These are phyloP conservation scores for Petrocephalus sullivani DNA, from an alignment of 2,797 vertebrate genomes.

Conservation along the genomic window DNA sequence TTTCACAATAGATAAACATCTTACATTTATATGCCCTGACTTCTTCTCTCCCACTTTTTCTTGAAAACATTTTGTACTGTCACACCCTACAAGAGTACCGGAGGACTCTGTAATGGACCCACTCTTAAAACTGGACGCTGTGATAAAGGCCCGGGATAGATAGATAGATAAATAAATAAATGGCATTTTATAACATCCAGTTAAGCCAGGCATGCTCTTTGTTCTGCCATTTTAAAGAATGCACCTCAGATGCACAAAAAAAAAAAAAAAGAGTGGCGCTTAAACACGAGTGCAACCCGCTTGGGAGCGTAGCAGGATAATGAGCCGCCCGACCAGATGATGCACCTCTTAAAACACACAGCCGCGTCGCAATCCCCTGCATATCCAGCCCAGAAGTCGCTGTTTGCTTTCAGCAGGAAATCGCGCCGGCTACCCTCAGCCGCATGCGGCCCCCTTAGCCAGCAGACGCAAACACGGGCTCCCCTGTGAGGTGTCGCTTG, in stretches of 20 bases:
- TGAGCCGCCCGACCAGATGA: slow-evolving; percentile 43
- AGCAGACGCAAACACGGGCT: slow-evolving; percentile 50
- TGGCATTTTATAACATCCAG: not conserved
- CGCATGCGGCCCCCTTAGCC: slow-evolving; percentile 31
- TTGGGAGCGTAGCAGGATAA: slow-evolving; percentile 37
- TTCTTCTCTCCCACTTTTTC: slow-evolving; percentile 33
- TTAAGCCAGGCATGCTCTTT: slow-evolving; percentile 17
- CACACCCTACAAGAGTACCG: not conserved
- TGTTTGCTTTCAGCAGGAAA: slow-evolving; percentile 50
- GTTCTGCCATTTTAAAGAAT: slow-evolving; percentile 17
- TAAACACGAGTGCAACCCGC: slow-evolving; percentile 21
- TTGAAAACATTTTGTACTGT: not conserved
- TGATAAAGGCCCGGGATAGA: not conserved
- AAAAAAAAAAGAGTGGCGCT: slow-evolving; percentile 16
- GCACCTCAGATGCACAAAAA: slow-evolving; percentile 4
- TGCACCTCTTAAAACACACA: slow-evolving; percentile 46
- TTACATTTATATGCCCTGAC: slow-evolving; percentile 11
- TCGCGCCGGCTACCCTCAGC: slow-evolving; percentile 24
- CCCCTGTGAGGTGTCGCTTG: slow-evolving; percentile 54
- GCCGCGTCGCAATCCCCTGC: slow-evolving; percentile 43
- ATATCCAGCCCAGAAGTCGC: slow-evolving; percentile 49
- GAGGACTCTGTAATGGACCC: not conserved
- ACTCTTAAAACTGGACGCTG: not conserved
- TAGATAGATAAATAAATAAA: not conserved
- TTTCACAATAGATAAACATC: slow-evolving; percentile 43